phyloP scores from a whole-genome alignment of 2,113 vertebrate species.

The Aegithalos caudatus region DNA sequence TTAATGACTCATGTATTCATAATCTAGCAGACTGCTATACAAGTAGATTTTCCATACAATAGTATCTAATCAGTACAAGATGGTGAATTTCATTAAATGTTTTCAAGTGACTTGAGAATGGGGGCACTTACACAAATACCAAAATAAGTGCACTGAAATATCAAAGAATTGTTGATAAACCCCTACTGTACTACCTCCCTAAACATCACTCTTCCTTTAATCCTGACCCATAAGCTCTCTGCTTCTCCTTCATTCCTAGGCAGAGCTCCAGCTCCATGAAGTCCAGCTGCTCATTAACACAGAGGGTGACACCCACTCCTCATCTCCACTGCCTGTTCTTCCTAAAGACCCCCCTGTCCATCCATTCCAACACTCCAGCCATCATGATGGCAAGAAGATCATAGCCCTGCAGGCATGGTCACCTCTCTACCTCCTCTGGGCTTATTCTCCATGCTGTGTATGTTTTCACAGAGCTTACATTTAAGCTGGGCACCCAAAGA shows the following conservation, averaged over 20 bases:
- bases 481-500: not conserved
- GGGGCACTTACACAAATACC: not conserved
- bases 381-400: not conserved
- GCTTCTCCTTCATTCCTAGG: not conserved
- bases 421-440: not conserved
- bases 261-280: not conserved
- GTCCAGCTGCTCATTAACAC: not conserved
- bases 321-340: not conserved
- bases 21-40: not conserved
- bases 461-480: not conserved
- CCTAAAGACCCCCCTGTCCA: not conserved
- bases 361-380: not conserved
- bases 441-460: not conserved
- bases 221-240: not conserved
- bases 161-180: not conserved
- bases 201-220: not conserved
- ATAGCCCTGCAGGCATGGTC: not conserved
- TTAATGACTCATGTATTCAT: not conserved
- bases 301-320: not conserved
- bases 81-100: not conserved
- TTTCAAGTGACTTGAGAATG: not conserved
- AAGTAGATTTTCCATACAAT: not conserved
- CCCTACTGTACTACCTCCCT: too few relatives aligned
- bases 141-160: not conserved
- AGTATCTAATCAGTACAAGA: not conserved